Evolutionary conservation across 2,113 vertebrate genomes (phyloP).

Genomic region (Dasyprocta punctata): DNA sequence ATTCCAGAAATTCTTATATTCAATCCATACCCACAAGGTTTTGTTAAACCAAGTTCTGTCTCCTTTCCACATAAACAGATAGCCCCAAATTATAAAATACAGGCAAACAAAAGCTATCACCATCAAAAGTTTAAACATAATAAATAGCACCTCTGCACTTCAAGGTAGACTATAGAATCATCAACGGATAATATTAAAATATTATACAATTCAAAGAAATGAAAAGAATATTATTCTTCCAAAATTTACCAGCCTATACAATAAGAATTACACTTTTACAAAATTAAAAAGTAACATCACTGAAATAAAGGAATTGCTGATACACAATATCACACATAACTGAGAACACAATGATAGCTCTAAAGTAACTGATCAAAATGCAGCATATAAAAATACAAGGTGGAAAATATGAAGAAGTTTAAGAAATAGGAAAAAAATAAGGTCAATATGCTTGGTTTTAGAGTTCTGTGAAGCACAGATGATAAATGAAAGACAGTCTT

Average conservation of each 20-base stretch:
- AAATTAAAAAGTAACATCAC: slow-evolving; percentile 27
- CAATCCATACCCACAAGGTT: neutral
- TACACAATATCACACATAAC: neutral
- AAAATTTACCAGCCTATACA: neutral
- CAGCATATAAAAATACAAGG: neutral
- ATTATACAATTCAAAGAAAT: neutral
- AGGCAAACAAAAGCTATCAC: neutral
- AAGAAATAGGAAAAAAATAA: neutral
- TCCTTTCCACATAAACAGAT: neutral
- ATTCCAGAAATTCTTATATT: neutral
- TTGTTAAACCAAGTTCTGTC: neutral
- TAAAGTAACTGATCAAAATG: neutral
- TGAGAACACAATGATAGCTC: neutral
- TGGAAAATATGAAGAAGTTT: neutral
- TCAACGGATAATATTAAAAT: neutral
- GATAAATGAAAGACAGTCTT: slow-evolving; percentile 6
- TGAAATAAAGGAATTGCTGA: neutral
- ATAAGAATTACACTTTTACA: neutral
- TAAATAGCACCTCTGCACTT: neutral
- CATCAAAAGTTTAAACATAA: neutral
- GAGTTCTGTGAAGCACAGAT: neutral
- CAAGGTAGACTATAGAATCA: neutral
- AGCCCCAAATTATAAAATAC: neutral
- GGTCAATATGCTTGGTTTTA: neutral
- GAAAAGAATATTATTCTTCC: neutral